Conservation (phyloP, 2,888 invertebrate species). For the Tillus elongatus region DNA sequence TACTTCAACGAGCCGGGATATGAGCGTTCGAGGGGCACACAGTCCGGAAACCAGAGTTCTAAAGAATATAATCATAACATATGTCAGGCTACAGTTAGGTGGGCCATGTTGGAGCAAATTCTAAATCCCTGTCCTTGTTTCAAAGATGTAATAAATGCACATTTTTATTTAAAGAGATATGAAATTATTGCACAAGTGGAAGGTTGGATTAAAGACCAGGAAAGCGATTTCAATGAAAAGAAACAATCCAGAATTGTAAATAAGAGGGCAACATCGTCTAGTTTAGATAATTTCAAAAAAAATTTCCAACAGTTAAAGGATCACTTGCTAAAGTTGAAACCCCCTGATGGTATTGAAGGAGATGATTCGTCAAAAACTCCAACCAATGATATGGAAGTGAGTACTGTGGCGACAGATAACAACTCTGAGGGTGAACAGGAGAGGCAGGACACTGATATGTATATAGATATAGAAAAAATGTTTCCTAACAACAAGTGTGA, state of each 20-base stretch:
- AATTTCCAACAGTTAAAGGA: slow-evolving; percentile 61
- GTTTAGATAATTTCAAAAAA: slow-evolving; percentile 39
- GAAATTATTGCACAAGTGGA: slow-evolving; percentile 85
- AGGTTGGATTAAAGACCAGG: slow-evolving; percentile 82
- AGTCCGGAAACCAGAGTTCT: slow-evolving; percentile 80
- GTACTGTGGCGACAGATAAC: slow-evolving; percentile 23
- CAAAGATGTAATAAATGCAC: slow-evolving; percentile 85
- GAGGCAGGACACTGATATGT: slow-evolving; percentile 51
- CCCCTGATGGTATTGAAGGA: slow-evolving; percentile 53
- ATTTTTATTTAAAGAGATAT: slow-evolving; percentile 89
- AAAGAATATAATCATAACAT: slow-evolving; percentile 93
- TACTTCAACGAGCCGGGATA: slow-evolving; percentile 95
- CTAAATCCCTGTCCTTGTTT: slow-evolving; percentile 85
- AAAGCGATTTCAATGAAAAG: slow-evolving; percentile 58
- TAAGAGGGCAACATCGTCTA: slow-evolving; percentile 36
- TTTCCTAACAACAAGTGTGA: slow-evolving; percentile 60
- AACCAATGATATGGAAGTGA: slow-evolving; percentile 27
- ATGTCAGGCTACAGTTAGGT: slow-evolving; percentile 86
- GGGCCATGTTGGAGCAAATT: slow-evolving; percentile 94
- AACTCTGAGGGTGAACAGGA: slow-evolving; percentile 25
- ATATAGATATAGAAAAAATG: slow-evolving; percentile 71
- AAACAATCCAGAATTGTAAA: slow-evolving; percentile 53
- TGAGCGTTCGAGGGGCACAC: slow-evolving; percentile 81
- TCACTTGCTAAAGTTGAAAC: slow-evolving; percentile 73
- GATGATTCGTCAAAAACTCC: slow-evolving; percentile 29